phyloP scores from a whole-genome alignment of 1,140 invertebrate genomes.

The Scaptomyza graminum region DNA sequence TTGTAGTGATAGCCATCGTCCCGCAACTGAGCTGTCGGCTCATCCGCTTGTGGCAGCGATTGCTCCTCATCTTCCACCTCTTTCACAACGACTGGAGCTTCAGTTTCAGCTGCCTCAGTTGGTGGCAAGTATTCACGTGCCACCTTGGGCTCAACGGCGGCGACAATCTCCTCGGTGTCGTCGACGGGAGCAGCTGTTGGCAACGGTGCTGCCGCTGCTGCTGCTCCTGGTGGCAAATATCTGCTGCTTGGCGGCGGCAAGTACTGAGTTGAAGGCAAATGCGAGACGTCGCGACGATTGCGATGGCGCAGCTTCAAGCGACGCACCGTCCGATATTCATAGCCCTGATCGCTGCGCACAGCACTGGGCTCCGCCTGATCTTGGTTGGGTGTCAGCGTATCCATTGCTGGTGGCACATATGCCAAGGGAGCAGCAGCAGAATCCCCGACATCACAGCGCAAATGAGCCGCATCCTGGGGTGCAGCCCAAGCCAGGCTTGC shows the following conservation, averaged over 20 bases:
- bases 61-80: constrained; percentile 23
- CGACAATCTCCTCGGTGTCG: constrained; percentile 67
- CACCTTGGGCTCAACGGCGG: constrained; percentile 60
- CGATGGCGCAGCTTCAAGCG: constrained; percentile 69
- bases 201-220: constrained; percentile 17
- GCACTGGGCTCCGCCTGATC: constrained; percentile 24
- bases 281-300: constrained; percentile 73
- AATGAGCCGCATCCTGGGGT: constrained; percentile 41
- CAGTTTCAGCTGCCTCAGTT: constrained; percentile 51
- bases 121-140: constrained; percentile 72
- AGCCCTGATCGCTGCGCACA: constrained; percentile 59
- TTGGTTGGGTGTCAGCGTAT: constrained; percentile 19
- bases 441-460: constrained; percentile 59
- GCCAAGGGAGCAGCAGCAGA: constrained; percentile 40
- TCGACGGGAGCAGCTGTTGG: constrained; percentile 40
- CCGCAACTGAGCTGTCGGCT: constrained; percentile 55
- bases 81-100: constrained; percentile 18
- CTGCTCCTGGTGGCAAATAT: constrained; percentile 64
- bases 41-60: constrained; percentile 45
- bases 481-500: constrained; percentile 66
- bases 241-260: constrained; percentile 58
- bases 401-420: constrained; percentile 50
- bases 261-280: constrained; percentile 56
- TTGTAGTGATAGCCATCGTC: constrained; percentile 75
- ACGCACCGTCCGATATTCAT: constrained; percentile 74